These are phyloP conservation scores for Epizoanthus illoricatus DNA, from an alignment of 92 coral and sea anemone species.

Conservation along the genomic window DNA sequence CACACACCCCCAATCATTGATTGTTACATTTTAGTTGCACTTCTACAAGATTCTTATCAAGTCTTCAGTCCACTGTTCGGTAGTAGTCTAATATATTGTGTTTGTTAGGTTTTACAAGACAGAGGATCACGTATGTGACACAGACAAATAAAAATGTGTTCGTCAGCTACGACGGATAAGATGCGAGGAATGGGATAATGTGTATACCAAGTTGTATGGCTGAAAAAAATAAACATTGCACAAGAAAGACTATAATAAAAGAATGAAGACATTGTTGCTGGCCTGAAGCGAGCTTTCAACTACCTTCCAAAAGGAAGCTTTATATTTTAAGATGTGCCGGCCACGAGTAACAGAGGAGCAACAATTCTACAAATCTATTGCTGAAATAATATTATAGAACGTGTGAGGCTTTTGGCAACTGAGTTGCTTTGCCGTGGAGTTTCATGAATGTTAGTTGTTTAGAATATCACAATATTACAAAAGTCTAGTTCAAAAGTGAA, in stretches of 20 bases:
- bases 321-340: constrained; percentile 4
- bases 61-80: no score
- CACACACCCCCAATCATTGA: no score
- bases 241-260: constrained; percentile 18
- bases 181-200: background rate
- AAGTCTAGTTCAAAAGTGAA: background rate
- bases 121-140: constrained; percentile 39
- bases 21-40: background rate
- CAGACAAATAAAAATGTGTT: background rate
- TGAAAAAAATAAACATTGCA: constrained; percentile 13
- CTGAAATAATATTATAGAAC: background rate
- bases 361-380: constrained; percentile 8
- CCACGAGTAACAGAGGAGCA: background rate
- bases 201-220: constrained; percentile 26
- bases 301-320: constrained; percentile 20
- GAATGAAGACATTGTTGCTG: constrained; percentile 7
- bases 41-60: background rate
- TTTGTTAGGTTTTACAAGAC: constrained; percentile 34
- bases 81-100: background rate
- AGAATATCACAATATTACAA: background rate
- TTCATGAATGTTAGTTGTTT: background rate
- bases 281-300: background rate
- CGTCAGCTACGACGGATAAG: background rate
- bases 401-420: background rate
- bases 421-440: background rate